A percentile compares a stretch with the other conserved stretches of the same genome.
Conservation (phyloP, 2,797 vertebrate species). For the Hipposideros larvatus region DNA sequence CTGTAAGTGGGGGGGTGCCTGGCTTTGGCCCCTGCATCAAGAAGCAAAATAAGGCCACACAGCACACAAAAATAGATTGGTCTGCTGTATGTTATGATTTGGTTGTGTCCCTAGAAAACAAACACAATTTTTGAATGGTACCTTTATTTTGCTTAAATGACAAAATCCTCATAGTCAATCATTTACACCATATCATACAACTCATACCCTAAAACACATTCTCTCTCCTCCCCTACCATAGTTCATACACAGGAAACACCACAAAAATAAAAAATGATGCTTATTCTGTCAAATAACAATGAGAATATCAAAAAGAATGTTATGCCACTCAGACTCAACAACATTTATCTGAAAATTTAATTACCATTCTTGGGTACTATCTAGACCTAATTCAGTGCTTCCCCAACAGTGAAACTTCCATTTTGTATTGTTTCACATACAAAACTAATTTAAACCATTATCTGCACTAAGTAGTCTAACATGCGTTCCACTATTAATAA, state of each 20-base stretch:
- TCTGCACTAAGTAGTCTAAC: background rate
- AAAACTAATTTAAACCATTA: constrained; percentile 59
- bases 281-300: constrained; percentile 39
- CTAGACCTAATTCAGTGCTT: background rate
- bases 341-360: constrained; percentile 60
- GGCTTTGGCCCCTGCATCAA: constrained; percentile 93
- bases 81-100: constrained; percentile 97
- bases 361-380: background rate
- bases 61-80: constrained; percentile 98
- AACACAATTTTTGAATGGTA: constrained; percentile 69
- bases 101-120: constrained; percentile 95
- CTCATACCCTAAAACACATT: background rate
- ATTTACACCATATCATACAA: background rate
- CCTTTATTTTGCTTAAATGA: background rate
- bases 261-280: background rate
- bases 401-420: background rate
- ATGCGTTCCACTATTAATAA: background rate
- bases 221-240: rapidly evolving
- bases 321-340: background rate
- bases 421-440: background rate
- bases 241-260: background rate
- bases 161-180: background rate
- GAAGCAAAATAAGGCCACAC: constrained; percentile 96
- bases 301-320: background rate
- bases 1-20: constrained; percentile 91